Evolutionary conservation across 2,113 vertebrate genomes (phyloP).

Genomic region (Raja brachyura): DNA sequence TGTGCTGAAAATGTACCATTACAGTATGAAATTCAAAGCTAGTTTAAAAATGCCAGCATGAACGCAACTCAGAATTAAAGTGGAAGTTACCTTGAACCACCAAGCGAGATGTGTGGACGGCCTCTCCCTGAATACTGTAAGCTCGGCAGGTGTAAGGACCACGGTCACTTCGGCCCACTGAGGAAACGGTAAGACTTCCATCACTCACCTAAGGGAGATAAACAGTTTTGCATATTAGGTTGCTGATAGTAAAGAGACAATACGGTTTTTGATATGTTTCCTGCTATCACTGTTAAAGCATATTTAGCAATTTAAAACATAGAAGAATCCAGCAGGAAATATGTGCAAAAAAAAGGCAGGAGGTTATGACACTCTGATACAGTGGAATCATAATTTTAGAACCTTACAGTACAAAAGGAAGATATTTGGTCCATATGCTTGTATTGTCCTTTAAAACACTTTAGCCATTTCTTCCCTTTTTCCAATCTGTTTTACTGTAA

Average conservation of each 20-base stretch:
- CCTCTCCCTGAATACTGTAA: conserved; percentile 93
- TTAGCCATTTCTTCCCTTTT: too few species aligned
- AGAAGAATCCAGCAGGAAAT: not conserved
- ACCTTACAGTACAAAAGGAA: not conserved
- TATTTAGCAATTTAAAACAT: not conserved
- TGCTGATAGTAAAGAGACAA: not conserved
- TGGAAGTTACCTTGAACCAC: conserved; percentile 81
- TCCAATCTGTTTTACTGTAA: too few species aligned
- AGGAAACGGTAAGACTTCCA: conserved; percentile 81
- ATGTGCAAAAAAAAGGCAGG: too few species aligned
- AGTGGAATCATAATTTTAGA: not conserved
- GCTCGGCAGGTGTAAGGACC: conserved; percentile 93
- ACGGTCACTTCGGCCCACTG: conserved; percentile 80
- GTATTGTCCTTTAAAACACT: not conserved
- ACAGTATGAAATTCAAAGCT: too few species aligned
- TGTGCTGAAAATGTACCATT: too few species aligned
- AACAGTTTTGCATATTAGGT: not conserved
- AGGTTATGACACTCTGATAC: too few species aligned
- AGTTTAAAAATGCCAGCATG: too few species aligned
- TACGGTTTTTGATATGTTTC: not conserved
- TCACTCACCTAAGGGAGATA: conserved; percentile 69
- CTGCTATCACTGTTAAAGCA: not conserved
- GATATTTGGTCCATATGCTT: not conserved
- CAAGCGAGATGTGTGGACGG: conserved; percentile 87
- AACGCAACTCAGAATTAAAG: too few species aligned